Conservation (phyloP, 2,797 vertebrate genomes). For the Phataginus tricuspis region DNA sequence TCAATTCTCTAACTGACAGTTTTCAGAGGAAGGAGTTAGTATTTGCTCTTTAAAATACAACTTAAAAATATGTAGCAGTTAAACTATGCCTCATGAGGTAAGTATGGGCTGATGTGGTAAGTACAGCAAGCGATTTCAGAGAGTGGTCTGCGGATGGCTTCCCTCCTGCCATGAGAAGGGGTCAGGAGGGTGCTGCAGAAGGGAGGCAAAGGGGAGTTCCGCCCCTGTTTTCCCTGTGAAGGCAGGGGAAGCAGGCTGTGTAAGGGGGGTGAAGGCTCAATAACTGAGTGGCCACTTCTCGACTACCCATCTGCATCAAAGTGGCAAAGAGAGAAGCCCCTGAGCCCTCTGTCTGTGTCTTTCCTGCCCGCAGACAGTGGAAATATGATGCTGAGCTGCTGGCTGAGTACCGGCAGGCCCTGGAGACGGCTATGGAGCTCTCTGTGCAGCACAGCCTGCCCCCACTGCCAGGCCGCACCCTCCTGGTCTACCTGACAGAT, state of each 20-base stretch:
- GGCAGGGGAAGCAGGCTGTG: not conserved
- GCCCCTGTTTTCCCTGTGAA: not conserved
- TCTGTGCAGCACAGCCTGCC: slow-evolving; percentile 91
- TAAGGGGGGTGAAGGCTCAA: not conserved
- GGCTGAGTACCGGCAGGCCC: slow-evolving; percentile 88
- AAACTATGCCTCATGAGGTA: not conserved
- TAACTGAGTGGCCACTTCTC: not conserved
- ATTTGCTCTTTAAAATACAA: slow-evolving; percentile 37
- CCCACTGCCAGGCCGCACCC: slow-evolving; percentile 89
- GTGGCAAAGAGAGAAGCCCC: not conserved
- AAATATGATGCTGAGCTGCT: slow-evolving; percentile 82
- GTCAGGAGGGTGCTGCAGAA: not conserved
- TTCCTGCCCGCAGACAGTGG: slow-evolving; percentile 56
- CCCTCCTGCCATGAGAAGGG: not conserved
- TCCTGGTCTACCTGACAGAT: slow-evolving; percentile 82
- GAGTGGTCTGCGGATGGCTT: not conserved
- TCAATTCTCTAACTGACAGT: not conserved
- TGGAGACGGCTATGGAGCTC: slow-evolving; percentile 90
- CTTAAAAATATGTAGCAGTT: not conserved
- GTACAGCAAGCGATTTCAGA: not conserved
- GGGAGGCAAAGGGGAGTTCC: not conserved
- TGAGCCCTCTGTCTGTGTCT: not conserved
- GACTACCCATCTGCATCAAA: not conserved
- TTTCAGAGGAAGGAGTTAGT: not conserved
- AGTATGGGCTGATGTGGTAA: not conserved